These are phyloP conservation scores for Pseudococcus jackbeardsleyi DNA, from an alignment of 2,888 invertebrate genomes.

Conservation along the genomic window DNA sequence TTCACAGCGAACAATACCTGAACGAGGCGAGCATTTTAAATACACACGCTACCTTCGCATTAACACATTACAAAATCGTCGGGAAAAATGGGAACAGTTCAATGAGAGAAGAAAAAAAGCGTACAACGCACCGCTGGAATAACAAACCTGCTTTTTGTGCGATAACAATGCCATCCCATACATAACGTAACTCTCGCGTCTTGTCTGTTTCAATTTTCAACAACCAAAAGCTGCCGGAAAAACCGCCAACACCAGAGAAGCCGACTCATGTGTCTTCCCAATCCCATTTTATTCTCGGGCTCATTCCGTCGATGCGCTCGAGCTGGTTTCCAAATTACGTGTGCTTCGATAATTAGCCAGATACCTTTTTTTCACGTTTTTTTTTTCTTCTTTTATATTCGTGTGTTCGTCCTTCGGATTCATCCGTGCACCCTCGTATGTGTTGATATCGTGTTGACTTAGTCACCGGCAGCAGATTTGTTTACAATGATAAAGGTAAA, in stretches of 20 bases:
- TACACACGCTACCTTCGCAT: slow-evolving; percentile 41
- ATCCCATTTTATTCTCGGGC: background rate
- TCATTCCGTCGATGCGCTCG: background rate
- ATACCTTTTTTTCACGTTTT: background rate
- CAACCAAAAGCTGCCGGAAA: background rate
- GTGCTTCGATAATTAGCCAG: background rate
- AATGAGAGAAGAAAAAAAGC: slow-evolving; percentile 23
- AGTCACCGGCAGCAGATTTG: background rate
- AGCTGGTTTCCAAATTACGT: background rate
- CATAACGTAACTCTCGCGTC: background rate
- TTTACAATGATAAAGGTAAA: background rate
- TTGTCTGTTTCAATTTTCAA: background rate
- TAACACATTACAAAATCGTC: slow-evolving; percentile 52
- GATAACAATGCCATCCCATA: background rate
- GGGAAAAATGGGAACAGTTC: slow-evolving; percentile 51
- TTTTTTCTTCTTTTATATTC: background rate
- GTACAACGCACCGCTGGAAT: slow-evolving; percentile 45
- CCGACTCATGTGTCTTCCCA: background rate
- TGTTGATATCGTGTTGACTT: background rate
- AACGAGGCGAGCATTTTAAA: slow-evolving; percentile 37
- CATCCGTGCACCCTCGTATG: background rate
- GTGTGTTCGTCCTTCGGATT: background rate
- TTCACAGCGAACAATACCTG: slow-evolving; percentile 51
- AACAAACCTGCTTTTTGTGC: slow-evolving; percentile 54
- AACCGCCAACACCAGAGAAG: background rate